Percentiles rank a stretch among this genome's conserved stretches.
Conservation (phyloP, 2,797 vertebrate species). For the Myripristis murdjan region DNA sequence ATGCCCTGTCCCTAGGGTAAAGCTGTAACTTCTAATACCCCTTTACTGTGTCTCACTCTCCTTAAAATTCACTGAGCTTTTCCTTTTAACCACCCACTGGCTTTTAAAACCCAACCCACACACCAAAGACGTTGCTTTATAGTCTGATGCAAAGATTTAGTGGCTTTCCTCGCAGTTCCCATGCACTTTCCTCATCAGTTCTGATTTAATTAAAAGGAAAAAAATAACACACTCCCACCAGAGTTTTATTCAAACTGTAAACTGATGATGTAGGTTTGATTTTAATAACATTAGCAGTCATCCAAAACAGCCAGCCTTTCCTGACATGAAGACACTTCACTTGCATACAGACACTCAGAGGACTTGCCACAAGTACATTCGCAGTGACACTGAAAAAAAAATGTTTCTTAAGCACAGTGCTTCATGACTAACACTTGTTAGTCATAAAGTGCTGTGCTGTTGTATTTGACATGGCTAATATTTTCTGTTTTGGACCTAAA, state of each 20-base stretch:
- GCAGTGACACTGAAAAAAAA: not conserved
- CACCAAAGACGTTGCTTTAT: constrained; percentile 30
- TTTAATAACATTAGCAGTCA: not conserved
- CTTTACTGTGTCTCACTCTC: constrained; percentile 29
- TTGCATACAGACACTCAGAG: constrained; percentile 1
- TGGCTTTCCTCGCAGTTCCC: constrained; percentile 14
- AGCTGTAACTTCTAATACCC: constrained; percentile 33
- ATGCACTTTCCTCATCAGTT: not conserved
- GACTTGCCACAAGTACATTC: constrained; percentile 11
- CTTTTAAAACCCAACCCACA: constrained; percentile 21
- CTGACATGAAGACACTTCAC: constrained; percentile 9
- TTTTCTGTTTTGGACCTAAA: constrained; percentile 38
- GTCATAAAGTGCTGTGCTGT: constrained; percentile 17
- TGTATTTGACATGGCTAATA: constrained; percentile 39
- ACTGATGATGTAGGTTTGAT: constrained; percentile 17
- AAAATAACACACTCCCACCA: not conserved
- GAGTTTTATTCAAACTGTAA: not conserved
- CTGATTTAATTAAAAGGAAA: not conserved
- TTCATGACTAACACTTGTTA: constrained; percentile 8
- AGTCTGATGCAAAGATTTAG: constrained; percentile 4
- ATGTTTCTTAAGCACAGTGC: not conserved
- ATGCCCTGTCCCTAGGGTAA: constrained; percentile 32
- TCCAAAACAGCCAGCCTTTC: not conserved
- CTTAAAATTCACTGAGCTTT: constrained; percentile 6
- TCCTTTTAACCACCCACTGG: constrained; percentile 27